Percentiles rank a stretch among this genome's conserved stretches.
These are phyloP conservation scores for Pachyramphus minor DNA, from an alignment of 2,113 vertebrate species.

Conservation along the genomic window DNA sequence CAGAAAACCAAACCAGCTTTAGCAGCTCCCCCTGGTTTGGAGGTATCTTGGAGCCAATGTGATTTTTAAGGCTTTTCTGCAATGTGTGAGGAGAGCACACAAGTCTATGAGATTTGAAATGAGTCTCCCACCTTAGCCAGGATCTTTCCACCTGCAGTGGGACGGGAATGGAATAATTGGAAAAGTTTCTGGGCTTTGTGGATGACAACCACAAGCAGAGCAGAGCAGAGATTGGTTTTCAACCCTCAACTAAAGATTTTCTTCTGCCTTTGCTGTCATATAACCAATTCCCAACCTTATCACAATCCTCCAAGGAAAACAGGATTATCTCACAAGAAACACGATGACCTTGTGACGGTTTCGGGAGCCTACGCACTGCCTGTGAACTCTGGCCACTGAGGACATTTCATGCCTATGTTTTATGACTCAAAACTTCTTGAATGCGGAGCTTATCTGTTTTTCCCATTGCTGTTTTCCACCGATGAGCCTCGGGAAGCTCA, in stretches of 20 bases:
- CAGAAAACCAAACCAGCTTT: not conserved
- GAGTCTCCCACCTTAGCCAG: not conserved
- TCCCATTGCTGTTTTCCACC: not conserved
- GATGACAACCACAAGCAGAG: not conserved
- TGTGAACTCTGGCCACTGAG: not conserved
- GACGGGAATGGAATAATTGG: not conserved
- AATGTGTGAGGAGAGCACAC: not conserved
- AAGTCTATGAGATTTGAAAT: not conserved
- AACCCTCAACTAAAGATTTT: not conserved
- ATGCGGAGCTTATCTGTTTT: not conserved
- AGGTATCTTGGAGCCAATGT: not conserved
- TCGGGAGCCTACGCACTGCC: not conserved
- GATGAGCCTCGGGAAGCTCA: not conserved
- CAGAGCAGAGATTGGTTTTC: not conserved
- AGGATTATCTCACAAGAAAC: not conserved
- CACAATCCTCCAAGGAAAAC: not conserved
- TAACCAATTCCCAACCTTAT: not conserved
- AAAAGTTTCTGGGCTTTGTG: not conserved
- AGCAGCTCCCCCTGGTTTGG: not conserved
- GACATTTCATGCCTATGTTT: not conserved
- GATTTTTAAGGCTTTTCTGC: not conserved
- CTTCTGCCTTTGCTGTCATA: not conserved
- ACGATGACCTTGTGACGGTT: not conserved
- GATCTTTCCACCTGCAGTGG: not conserved
- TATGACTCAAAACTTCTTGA: not conserved